Evolutionary conservation across 2,888 invertebrate genomes (phyloP).

Genomic region (Aplocera efformata): DNA sequence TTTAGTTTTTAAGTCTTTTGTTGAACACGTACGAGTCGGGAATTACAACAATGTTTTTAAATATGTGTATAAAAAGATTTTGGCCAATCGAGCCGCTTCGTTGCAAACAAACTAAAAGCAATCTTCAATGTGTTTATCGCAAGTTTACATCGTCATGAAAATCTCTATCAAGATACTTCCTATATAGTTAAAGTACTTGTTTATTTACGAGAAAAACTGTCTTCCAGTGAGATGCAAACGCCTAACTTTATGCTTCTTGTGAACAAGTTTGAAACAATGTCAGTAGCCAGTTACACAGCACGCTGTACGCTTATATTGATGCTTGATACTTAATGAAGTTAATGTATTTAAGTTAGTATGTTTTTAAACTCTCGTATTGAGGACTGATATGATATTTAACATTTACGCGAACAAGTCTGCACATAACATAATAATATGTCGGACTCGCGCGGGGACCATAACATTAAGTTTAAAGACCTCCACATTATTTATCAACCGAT

Average conservation of each 20-base stretch:
- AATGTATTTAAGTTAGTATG: too few species aligned
- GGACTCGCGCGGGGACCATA: too few species aligned
- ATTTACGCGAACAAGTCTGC: too few species aligned
- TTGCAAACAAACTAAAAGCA: slow-evolving; percentile 34
- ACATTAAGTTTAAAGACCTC: too few species aligned
- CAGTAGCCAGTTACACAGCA: not conserved
- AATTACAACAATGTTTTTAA: slow-evolving; percentile 24
- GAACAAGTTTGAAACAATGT: slow-evolving; percentile 18
- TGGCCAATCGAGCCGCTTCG: slow-evolving; percentile 12
- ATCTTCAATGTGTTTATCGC: slow-evolving; percentile 40
- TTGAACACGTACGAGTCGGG: slow-evolving; percentile 16
- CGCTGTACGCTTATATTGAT: too few species aligned
- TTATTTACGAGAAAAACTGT: slow-evolving; percentile 43
- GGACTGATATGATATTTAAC: too few species aligned
- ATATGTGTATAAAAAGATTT: slow-evolving; percentile 27
- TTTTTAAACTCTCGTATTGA: too few species aligned
- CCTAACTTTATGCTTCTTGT: slow-evolving; percentile 31
- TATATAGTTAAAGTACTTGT: slow-evolving; percentile 30
- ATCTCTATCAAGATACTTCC: slow-evolving; percentile 27
- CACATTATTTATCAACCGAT: too few species aligned
- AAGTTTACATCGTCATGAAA: slow-evolving; percentile 48
- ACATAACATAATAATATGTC: too few species aligned
- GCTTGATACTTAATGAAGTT: too few species aligned
- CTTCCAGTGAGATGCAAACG: slow-evolving; percentile 26
- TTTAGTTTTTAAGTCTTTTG: slow-evolving; percentile 22